Conservation (phyloP, 2,113 vertebrate genomes). For the Eubucco bourcierii region DNA sequence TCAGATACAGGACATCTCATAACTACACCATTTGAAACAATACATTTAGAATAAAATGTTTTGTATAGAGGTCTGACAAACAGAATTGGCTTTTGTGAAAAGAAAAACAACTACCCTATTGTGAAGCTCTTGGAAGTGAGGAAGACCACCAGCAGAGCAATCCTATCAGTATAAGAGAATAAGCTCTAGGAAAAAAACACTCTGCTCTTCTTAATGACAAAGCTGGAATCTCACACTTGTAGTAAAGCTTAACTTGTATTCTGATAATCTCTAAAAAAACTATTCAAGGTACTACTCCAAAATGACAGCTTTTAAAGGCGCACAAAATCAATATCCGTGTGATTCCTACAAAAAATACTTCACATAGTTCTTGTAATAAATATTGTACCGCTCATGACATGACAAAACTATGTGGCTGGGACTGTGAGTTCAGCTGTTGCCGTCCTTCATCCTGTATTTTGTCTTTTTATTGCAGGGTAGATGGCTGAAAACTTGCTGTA, state of each 20-base stretch:
- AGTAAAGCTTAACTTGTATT: not conserved
- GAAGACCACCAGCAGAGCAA: slow-evolving; percentile 50
- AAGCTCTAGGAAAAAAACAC: not conserved
- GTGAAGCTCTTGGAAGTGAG: slow-evolving; percentile 5
- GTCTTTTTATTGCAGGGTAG: slow-evolving; percentile 20
- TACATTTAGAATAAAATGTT: slow-evolving; percentile 16
- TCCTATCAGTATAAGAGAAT: not conserved
- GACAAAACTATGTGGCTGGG: not conserved
- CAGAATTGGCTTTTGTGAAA: slow-evolving; percentile 20
- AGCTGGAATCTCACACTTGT: not conserved
- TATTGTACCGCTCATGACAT: not conserved
- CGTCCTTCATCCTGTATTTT: not conserved
- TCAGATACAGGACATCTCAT: not conserved
- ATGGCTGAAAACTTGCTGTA: slow-evolving; percentile 59
- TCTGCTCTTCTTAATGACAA: not conserved
- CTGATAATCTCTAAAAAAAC: not conserved
- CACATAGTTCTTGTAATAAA: slow-evolving; percentile 7
- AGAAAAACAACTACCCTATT: not conserved
- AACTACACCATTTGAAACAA: slow-evolving; percentile 17
- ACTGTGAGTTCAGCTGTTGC: slow-evolving; percentile 20
- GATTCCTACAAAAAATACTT: not conserved
- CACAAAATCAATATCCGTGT: not conserved
- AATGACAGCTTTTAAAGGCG: not conserved
- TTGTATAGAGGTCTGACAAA: slow-evolving; percentile 17
- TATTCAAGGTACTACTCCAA: not conserved